These are phyloP conservation scores for Globicephala melas DNA, from an alignment of 2,113 vertebrate species.

Conservation along the genomic window DNA sequence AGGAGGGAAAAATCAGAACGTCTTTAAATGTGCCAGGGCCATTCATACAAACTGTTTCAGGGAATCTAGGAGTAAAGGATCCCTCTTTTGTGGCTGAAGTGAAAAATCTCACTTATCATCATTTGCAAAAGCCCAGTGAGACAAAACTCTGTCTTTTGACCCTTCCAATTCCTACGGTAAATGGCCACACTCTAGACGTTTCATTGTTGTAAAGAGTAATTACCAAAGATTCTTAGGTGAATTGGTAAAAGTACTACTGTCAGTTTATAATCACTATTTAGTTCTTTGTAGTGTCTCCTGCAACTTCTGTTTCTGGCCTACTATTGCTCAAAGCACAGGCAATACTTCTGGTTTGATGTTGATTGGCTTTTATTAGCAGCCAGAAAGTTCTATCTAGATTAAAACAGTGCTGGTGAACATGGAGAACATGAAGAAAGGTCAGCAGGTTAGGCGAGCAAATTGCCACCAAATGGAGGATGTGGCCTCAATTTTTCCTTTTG, in stretches of 20 bases:
- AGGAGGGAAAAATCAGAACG: background rate
- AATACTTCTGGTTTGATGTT: background rate
- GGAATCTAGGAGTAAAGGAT: background rate
- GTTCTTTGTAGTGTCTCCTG: conserved; percentile 31
- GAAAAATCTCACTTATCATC: conserved; percentile 57
- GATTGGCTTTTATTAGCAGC: conserved; percentile 55
- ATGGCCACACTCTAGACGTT: conserved; percentile 28
- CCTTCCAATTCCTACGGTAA: background rate
- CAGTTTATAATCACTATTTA: conserved; percentile 39
- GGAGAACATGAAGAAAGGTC: conserved; percentile 28
- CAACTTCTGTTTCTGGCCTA: conserved; percentile 47
- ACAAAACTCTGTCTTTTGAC: background rate
- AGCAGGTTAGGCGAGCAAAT: conserved; percentile 55
- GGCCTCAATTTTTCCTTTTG: conserved; percentile 59
- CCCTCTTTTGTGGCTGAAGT: background rate
- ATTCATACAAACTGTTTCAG: conserved; percentile 28
- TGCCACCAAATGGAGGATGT: conserved; percentile 45
- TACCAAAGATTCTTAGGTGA: conserved; percentile 33
- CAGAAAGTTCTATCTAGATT: conserved; percentile 42
- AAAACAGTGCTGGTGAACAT: background rate
- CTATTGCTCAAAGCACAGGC: conserved; percentile 16
- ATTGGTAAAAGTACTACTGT: conserved; percentile 56
- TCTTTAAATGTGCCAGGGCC: background rate
- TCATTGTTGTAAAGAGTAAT: conserved; percentile 44
- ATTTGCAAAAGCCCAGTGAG: conserved; percentile 57